Evolutionary conservation across 2,797 vertebrate species (phyloP), one percentile per base, ranked within the genome.

Genomic region (Acomys russatus): DNA sequence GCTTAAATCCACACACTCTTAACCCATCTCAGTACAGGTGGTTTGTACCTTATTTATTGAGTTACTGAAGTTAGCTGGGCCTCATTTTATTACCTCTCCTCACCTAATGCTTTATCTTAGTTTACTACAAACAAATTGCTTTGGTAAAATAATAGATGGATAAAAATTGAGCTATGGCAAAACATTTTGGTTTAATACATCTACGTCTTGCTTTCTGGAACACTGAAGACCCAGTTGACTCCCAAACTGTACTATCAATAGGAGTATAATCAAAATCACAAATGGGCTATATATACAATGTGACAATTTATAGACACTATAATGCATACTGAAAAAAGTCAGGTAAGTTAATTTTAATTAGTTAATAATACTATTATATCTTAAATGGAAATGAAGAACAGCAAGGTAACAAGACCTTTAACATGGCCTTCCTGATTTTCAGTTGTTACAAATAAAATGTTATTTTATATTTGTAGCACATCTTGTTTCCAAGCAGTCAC

Each of bases 41-140:
- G 6, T 76, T 84, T 63, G 63, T 61, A 51, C 18, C 14, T 70
- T 61, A 82, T 94, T 77, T 76, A 10, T 12, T 93, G 20, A 92
- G 30, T 85, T 73, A 66, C 9, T 49, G 18, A 88, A 80, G 20
- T 44, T 77, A 96, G 18, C 44, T 71, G 25, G 78, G 18, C 59
- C 84, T 51, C 35, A 30, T 85, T 94, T 77, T 90, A 93, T 44
- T 35, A 70, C 2, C 3, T 17, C 23, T 8, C n/a, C 95, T 80
- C 28, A 80, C 38, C 87, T 92, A 84, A 49, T 33, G 22, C 71
- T 89, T 95, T 83, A 28, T 66, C 82, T 61, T 77, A 94, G 87
- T 63, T 12, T 20, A 61, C 86, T 59, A 3, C 54, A 88, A 83
- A 94, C 64, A 87, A 92, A 66, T 71, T 9, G 56, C 38, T 90